Percentiles rank a stretch among this genome's conserved stretches.
Evolutionary conservation across 2,888 invertebrate species (phyloP).

Genomic region (Microdon myrmicae): DNA sequence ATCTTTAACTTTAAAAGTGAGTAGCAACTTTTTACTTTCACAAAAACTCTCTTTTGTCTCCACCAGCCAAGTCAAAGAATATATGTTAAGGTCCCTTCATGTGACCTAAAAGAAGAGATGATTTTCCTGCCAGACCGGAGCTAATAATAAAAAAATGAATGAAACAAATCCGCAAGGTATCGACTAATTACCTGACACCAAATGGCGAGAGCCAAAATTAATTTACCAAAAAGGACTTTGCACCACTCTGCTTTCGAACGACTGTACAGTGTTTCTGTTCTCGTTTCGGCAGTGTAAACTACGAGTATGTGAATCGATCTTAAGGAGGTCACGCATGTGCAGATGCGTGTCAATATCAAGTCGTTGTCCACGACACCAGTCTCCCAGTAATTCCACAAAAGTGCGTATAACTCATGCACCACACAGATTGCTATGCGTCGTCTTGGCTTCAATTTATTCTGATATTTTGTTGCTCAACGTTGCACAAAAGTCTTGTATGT

Average conservation of each 20-base stretch:
- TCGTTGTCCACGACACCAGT: neutral
- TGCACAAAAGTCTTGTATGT: neutral
- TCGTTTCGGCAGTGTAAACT: constrained; percentile 15
- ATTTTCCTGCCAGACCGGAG: no score
- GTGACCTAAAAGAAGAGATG: no score
- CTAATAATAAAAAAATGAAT: neutral
- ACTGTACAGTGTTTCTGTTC: constrained; percentile 18
- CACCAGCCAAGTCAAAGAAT: no score
- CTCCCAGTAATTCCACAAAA: constrained; percentile 3
- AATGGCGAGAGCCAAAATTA: constrained; percentile 48
- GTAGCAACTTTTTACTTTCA: no score
- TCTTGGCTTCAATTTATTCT: constrained; percentile 17
- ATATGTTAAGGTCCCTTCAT: no score
- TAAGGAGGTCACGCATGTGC: constrained; percentile 45
- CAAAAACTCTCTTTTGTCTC: no score
- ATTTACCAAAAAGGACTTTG: constrained; percentile 29
- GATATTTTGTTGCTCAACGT: neutral
- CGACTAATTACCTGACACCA: constrained; percentile 51
- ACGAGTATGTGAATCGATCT: constrained; percentile 7
- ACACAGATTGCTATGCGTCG: constrained; percentile 41
- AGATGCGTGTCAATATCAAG: constrained; percentile 23
- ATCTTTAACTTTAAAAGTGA: no score
- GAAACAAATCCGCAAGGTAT: constrained; percentile 28
- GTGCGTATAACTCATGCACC: constrained; percentile 1
- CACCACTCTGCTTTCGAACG: constrained; percentile 3